Percentiles rank a stretch among this genome's conserved stretches.
Evolutionary conservation across 2,113 vertebrate species (phyloP).

Genomic region (Gymnocephalus cernua): DNA sequence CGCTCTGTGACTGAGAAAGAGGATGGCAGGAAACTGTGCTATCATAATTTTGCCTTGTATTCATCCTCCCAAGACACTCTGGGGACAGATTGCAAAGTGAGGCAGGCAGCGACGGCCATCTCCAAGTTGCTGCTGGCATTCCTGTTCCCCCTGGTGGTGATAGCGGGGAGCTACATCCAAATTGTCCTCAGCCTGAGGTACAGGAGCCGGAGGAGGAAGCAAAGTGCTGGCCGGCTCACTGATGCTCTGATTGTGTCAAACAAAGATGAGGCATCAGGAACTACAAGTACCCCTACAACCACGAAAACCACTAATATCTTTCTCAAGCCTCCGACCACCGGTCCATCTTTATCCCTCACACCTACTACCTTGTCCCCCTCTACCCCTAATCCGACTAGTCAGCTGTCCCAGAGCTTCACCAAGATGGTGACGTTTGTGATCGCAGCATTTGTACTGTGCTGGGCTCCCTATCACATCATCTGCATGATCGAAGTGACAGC

Average conservation of each 20-base stretch:
- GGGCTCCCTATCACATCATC: conserved; percentile 90
- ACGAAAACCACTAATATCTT: not conserved
- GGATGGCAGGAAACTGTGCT: conserved; percentile 79
- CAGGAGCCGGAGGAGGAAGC: conserved; percentile 79
- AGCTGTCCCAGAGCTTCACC: conserved; percentile 86
- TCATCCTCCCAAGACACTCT: conserved; percentile 23
- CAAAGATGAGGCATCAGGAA: not conserved
- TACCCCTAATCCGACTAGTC: conserved; percentile 2
- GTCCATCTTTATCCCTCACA: not conserved
- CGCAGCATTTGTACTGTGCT: conserved; percentile 88
- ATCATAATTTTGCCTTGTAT: conserved; percentile 83
- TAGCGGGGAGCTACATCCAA: conserved; percentile 86
- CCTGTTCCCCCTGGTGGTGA: conserved; percentile 86
- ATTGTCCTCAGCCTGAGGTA: conserved; percentile 84
- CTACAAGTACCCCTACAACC: not conserved
- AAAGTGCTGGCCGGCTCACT: conserved; percentile 37
- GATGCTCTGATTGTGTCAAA: conserved; percentile 10
- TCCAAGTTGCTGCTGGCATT: conserved; percentile 88
- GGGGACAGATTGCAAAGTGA: conserved; percentile 63
- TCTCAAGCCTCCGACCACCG: conserved; percentile 2
- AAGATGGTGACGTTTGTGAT: conserved; percentile 91
- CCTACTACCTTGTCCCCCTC: conserved; percentile 1
- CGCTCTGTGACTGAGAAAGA: conserved; percentile 79
- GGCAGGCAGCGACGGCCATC: conserved; percentile 78
- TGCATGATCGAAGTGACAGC: conserved; percentile 86